These are phyloP conservation scores for Geococcyx californianus DNA, from an alignment of 2,113 vertebrate species.

Conservation along the genomic window DNA sequence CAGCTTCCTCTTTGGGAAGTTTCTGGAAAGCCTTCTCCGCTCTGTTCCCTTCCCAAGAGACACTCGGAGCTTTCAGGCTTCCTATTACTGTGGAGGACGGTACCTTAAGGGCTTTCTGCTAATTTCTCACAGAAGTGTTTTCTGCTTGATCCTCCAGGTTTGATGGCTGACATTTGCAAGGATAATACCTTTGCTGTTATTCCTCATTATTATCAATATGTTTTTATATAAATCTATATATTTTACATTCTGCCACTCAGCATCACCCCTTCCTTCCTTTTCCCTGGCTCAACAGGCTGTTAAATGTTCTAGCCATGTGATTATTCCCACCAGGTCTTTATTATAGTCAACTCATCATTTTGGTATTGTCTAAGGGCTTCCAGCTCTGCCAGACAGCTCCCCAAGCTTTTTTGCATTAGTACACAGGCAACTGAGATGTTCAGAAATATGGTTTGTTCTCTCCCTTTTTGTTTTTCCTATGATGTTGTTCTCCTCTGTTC, in stretches of 20 bases:
- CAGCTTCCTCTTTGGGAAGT: background rate
- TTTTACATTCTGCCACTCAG: background rate
- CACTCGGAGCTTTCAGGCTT: background rate
- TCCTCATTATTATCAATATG: background rate
- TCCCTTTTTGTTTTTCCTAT: slow-evolving; percentile 3
- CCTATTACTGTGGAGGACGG: background rate
- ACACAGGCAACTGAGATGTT: background rate
- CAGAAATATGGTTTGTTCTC: slow-evolving; percentile 5
- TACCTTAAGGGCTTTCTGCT: background rate
- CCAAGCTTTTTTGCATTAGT: slow-evolving; percentile 18
- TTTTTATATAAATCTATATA: background rate
- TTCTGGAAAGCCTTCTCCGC: background rate
- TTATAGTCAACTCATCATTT: slow-evolving; percentile 24
- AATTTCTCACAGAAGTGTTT: background rate
- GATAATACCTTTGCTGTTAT: background rate
- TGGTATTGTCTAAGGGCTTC: slow-evolving; percentile 15
- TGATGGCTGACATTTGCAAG: background rate
- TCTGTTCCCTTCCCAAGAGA: background rate
- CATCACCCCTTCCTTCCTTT: background rate
- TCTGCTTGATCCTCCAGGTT: background rate
- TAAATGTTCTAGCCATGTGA: background rate
- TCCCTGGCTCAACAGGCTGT: background rate
- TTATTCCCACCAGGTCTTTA: slow-evolving; percentile 2
- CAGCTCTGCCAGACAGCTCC: background rate
- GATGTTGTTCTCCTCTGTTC: background rate